Base-by-base conservation (phyloP, 2,888 invertebrate species). In the Xestia c-nigrum region DNA sequence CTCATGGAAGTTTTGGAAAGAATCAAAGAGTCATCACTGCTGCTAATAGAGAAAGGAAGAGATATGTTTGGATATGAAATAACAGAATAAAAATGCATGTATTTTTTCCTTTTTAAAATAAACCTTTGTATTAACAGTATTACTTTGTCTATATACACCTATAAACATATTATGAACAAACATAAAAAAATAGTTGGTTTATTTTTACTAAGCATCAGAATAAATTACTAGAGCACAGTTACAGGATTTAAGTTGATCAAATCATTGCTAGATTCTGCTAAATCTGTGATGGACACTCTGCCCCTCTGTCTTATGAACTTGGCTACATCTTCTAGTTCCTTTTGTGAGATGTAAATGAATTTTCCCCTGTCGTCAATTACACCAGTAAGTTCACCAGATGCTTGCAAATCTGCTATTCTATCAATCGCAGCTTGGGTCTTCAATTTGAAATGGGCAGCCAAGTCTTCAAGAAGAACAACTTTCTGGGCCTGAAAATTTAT, bases 301-400 rank as follows among this genome's bases (percentile, higher is more conserved):
- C 99, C 99, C 70, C 99, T 97, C 92, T 99, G 99, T 89, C 97
- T 98, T 31, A 99, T 99, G 93, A 99, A 99, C 92, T 99, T 99
- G 0, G 99, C 99, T 3, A 99, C 99, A 78, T 98, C 98, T 90
- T 98, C 97, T 81, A 99, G 97, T 94, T 99, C 99, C 64, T 98
- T 98, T 87, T 98, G 97, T 0, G 99, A 99, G 72, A 99, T 98
- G 94, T 99, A 99, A 91, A 99, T 99, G 93, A 99, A 99, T 95
- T 99, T 99, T 31, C 99, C 99, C 82, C 99, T 97, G 94, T 99
- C 99, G 92, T 99, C 99, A 86, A 99, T 98, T 1, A 99, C 99
- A 0, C 99, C 99, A 4, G 99, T 99, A n/a, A 99, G 96, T 74
- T 97, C 97, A 19, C 98, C 99, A 81, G 98, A 98, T 0, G 97